phyloP scores from a whole-genome alignment of 1,140 invertebrate species.

The Copidosoma floridanum region DNA sequence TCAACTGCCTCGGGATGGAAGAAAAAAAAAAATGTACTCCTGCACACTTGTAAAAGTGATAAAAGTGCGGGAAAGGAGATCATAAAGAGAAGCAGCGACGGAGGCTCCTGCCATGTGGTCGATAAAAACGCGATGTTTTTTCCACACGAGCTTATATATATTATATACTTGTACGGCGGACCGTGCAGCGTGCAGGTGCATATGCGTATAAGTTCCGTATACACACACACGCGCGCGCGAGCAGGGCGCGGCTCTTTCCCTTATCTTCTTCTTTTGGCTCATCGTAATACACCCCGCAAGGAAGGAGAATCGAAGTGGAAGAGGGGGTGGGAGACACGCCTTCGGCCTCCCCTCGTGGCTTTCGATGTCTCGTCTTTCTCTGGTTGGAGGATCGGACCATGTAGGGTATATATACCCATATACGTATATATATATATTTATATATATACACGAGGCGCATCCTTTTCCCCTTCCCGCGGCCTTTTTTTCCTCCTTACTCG shows the following conservation, averaged over 20 bases:
- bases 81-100: neutral
- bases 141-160: too few species aligned
- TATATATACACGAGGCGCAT: slow-evolving; percentile 13
- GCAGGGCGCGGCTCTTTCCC: slow-evolving; percentile 4
- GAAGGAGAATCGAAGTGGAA: slow-evolving; percentile 26
- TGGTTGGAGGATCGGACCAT: slow-evolving; percentile 35
- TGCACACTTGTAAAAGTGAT: slow-evolving; percentile 30
- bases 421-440: slow-evolving; percentile 7
- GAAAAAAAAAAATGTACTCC: too few species aligned
- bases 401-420: slow-evolving; percentile 19
- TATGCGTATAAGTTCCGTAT: neutral
- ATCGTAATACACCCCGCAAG: too few species aligned
- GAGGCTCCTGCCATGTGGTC: slow-evolving; percentile 4
- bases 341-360: slow-evolving; percentile 30
- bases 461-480: slow-evolving; percentile 22
- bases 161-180: too few species aligned
- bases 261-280: too few species aligned
- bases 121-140: slow-evolving; percentile 31
- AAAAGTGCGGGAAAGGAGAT: slow-evolving; percentile 24
- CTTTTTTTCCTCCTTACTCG: slow-evolving; percentile 29
- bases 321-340: slow-evolving; percentile 35
- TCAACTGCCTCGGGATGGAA: too few species aligned
- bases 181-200: neutral
- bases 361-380: too few species aligned
- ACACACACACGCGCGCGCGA: neutral